phyloP scores from a whole-genome alignment of 2,797 vertebrate species.

The Thalassophryne amazonica region DNA sequence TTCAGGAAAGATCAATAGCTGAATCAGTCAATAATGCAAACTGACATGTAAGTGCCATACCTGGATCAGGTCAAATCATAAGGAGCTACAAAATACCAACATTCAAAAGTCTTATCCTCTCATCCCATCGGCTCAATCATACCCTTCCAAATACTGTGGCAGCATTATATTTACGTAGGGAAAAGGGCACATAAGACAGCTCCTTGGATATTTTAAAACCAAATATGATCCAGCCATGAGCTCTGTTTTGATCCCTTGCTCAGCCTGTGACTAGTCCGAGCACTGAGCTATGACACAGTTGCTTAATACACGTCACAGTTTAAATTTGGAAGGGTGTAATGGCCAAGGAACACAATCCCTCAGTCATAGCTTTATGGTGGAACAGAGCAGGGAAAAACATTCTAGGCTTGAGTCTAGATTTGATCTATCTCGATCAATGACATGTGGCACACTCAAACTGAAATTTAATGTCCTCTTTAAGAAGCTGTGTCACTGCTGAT shows the following conservation, averaged over 20 bases:
- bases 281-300: constrained; percentile 42
- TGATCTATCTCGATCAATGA: no score
- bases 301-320: constrained; percentile 57
- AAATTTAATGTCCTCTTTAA: no score
- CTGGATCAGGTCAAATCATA: constrained; percentile 21
- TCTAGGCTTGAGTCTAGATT: no score
- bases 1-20: background rate
- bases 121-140: constrained; percentile 20
- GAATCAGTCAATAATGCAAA: background rate
- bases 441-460: no score
- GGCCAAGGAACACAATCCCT: no score
- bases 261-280: background rate
- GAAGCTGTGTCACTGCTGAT: no score
- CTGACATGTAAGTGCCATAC: background rate
- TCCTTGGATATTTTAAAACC: constrained; percentile 19
- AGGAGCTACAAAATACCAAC: constrained; percentile 6
- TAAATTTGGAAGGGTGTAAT: constrained; percentile 31
- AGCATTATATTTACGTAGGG: background rate
- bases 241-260: background rate
- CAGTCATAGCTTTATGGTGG: no score
- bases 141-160: constrained; percentile 8
- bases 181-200: no score
- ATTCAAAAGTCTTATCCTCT: constrained; percentile 32
- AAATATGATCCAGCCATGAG: constrained; percentile 12
- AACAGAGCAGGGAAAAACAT: no score